Evolutionary conservation across 2,113 vertebrate genomes (phyloP), one percentile per base, ranked within the genome.

Genomic region (Turnix velox): DNA sequence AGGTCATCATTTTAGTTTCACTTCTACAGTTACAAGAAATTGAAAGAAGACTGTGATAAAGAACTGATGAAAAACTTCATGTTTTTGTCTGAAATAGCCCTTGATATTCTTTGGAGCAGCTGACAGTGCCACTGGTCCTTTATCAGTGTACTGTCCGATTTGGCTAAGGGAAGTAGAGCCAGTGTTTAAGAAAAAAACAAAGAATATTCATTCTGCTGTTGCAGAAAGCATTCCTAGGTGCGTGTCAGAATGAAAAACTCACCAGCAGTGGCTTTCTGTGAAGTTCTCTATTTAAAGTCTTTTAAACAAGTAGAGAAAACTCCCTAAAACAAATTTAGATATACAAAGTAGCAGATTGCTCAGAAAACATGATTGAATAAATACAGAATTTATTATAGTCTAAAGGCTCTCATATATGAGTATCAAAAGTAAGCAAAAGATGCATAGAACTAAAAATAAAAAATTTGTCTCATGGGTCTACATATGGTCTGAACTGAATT

Each of bases 1-100:
- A 67, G 73, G 86, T 87, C 18, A n/a, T 25, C 9, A 39, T 33
- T 95, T 93, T 95, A 42, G 61, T 92, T 96, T 96, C 77, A 74
- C 23, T 93, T 92, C 90, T 82, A 91, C 35, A 86, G 31, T 80
- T 92, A 27, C 3, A 6, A 92, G 76, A 95, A 88, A 80, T 77
- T 58, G 87, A 92, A 85, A 87, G 84, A 58, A 86, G 87, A 51
- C 65, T 92, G 37, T 87, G 40, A 77, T 96, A 87, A 83, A 80
- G 72, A 80, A 48, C 39, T 82, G 17, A 72, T 9, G 2, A 84
- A 23, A n/a, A 45, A 20, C 65, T 54, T 85, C 40, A 83, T 48
- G 62, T 45, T 72, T 92, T 87, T 31, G 9, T 54, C 93, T 66
- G 58, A 73, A 67, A 49, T 79, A 94, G 52, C 61, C 57, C 8